Evolutionary conservation across 2,888 invertebrate genomes (phyloP).

Genomic region (Nemapogon koenigi): DNA sequence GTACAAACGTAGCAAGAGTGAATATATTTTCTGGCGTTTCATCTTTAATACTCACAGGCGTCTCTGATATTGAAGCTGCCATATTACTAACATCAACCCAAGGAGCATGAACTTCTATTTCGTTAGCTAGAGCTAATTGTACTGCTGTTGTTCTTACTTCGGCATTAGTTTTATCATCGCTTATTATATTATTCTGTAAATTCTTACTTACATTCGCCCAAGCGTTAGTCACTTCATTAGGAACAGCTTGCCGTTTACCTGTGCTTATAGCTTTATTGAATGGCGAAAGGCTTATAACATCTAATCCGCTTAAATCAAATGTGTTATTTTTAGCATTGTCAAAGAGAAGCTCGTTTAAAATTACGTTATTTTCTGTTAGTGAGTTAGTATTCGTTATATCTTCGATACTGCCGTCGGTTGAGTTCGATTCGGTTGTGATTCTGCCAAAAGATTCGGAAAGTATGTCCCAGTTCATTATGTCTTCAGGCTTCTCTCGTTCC

Average conservation of each 20-base stretch:
- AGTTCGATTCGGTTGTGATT: conserved; percentile 52
- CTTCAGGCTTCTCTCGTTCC: too few species aligned
- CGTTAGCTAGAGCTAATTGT: conserved; percentile 75
- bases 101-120: conserved; percentile 75
- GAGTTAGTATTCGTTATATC: conserved; percentile 35
- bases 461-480: conserved; percentile 50
- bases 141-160: conserved; percentile 62
- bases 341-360: conserved; percentile 49
- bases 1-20: conserved; percentile 63
- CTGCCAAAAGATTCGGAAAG: conserved; percentile 51
- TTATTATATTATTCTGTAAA: conserved; percentile 25
- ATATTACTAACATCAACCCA: conserved; percentile 79
- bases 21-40: conserved; percentile 61
- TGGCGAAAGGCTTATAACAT: conserved; percentile 29
- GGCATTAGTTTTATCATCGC: conserved; percentile 15
- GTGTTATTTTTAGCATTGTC: conserved; percentile 28
- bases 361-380: conserved; percentile 28
- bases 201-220: conserved; percentile 37
- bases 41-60: conserved; percentile 69
- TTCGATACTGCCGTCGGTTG: conserved; percentile 39
- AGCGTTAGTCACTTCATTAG: conserved; percentile 17
- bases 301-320: conserved; percentile 39
- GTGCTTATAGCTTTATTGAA: conserved; percentile 16
- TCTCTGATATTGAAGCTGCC: conserved; percentile 68
- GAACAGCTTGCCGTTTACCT: neutral